Base-by-base conservation (phyloP, 2,113 vertebrate genomes). In the Marcusenius ussheri region DNA sequence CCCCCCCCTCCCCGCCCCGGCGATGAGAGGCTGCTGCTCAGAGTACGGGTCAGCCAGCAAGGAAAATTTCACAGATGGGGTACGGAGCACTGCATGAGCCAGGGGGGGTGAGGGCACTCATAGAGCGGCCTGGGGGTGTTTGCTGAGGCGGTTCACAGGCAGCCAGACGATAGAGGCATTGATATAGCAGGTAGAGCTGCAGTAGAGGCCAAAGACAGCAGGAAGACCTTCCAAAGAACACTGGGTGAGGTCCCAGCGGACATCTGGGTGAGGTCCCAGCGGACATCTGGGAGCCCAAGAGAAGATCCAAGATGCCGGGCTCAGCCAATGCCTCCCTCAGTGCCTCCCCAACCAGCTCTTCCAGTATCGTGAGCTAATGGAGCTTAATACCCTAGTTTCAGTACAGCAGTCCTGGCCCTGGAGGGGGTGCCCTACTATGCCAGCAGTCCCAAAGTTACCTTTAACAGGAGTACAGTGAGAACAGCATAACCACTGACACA, bases 161-260 rank as follows among this genome's bases (percentile, higher is more conserved):
- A 96, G 94, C 96, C 96, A 97, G 96, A 97, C 96, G 96, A 97
- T 94, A 94, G 95, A 97, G 95, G 96, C 97, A 97, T 97, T 97
- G 97, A 96, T 97, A 96, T 96, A 97, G 96, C 96, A 96, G 96
- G 95, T 97, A 95, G 94, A 95, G 95, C 92, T 93, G 92, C 94
- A 96, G 93, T 74, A 89, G 94, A 95, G 96, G 96, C 96, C 96
- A 97, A 96, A 95, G 94, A 91, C 94, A 93, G 95, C 93, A 94
- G 92, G 93, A 95, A 93, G 91, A 90, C 93, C 95, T 94, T 95
- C 94, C 93, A 92, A 88, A 51, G 19, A 45, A 87, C 84, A 87
- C 84, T 51, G 51, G 86, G 50, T 58, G 86, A 56, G 10, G 27
- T 17, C 85, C 19, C 85, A 35, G 4, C 19, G 21, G 50, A 87